Evolutionary conservation across 2,888 invertebrate species (phyloP).

Genomic region (Daptonema setosum): DNA sequence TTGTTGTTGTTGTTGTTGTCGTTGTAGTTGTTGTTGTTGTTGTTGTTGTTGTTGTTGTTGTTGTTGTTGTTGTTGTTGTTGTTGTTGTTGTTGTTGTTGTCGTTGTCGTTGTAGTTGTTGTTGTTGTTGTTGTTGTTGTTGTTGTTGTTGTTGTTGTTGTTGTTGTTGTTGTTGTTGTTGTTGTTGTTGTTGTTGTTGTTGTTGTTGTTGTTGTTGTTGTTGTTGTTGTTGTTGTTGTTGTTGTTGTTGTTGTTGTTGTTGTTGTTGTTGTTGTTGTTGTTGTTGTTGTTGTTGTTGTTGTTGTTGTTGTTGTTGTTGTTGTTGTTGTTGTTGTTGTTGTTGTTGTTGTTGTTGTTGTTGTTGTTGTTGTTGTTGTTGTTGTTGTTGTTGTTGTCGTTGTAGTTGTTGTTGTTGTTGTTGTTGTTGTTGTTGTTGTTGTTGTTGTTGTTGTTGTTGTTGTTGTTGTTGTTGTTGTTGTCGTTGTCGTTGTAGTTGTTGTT

Average conservation of each 20-base stretch:
- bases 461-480: neutral
- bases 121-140: neutral
- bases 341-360: constrained; percentile 1
- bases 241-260: neutral
- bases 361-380: constrained; percentile 1
- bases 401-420: neutral
- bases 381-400: neutral
- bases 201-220: neutral
- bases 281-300: neutral
- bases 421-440: neutral
- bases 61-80: neutral
- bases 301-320: constrained; percentile 1
- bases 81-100: neutral
- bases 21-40: neutral
- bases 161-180: neutral
- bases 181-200: neutral
- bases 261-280: neutral
- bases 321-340: constrained; percentile 2
- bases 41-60: neutral
- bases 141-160: neutral
- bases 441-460: neutral
- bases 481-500: neutral
- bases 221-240: neutral
- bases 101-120: neutral
- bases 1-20: neutral